Conservation (phyloP, 2,888 invertebrate species). For the Mythimna vitellina region DNA sequence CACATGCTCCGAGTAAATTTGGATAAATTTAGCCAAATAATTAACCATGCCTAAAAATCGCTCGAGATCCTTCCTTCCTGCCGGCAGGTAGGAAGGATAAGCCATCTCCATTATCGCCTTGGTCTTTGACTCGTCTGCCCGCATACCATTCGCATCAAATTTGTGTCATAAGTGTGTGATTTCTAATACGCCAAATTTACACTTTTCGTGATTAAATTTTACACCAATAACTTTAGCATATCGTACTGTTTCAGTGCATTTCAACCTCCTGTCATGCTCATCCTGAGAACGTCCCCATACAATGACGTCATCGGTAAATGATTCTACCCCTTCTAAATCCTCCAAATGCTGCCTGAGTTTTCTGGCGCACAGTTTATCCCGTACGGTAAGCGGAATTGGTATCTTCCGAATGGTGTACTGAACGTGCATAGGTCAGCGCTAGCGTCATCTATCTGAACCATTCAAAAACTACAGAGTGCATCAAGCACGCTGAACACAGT, state of each 20-base stretch:
- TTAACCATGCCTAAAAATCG: too few species aligned
- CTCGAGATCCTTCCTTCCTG: too few species aligned
- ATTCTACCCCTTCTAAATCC: conserved; percentile 42
- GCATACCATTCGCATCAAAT: too few species aligned
- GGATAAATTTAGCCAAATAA: too few species aligned
- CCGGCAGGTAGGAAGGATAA: too few species aligned
- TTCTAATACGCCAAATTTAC: background rate
- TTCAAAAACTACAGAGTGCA: conserved; percentile 4
- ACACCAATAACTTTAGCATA: background rate
- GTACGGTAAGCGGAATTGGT: conserved; percentile 23
- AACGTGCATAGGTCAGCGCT: conserved; percentile 35
- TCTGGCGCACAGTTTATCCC: background rate
- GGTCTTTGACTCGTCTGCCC: too few species aligned
- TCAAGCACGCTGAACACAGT: conserved; percentile 13
- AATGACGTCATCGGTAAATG: conserved; percentile 27
- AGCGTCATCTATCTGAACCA: conserved; percentile 28
- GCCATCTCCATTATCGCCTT: too few species aligned
- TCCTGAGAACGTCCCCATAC: conserved; percentile 3
- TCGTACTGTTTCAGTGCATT: too few species aligned
- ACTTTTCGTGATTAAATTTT: background rate
- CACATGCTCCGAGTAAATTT: too few species aligned
- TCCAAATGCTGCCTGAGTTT: conserved; percentile 1
- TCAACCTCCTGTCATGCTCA: conserved; percentile 44
- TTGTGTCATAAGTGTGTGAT: background rate
- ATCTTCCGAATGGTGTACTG: conserved; percentile 30